phyloP scores from a whole-genome alignment of 2,797 vertebrate genomes.

The Masticophis lateralis region DNA sequence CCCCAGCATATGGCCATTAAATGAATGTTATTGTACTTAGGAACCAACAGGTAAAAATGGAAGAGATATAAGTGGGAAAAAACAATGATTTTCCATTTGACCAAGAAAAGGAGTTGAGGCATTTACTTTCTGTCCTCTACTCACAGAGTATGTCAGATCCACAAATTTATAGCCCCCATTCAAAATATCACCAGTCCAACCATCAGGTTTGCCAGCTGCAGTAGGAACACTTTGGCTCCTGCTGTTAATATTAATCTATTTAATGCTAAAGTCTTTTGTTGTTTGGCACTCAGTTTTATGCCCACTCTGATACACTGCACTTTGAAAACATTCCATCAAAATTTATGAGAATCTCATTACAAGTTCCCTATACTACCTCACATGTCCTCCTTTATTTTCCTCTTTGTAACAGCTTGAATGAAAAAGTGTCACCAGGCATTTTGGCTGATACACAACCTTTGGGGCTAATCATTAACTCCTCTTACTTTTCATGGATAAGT shows the following conservation, averaged over 20 bases:
- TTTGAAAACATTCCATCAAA: background rate
- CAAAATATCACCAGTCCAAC: background rate
- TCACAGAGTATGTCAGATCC: background rate
- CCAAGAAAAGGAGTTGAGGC: background rate
- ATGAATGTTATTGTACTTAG: background rate
- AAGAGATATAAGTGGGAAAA: background rate
- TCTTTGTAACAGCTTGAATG: background rate
- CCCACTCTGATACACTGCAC: background rate
- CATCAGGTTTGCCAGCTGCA: background rate
- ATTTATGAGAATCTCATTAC: background rate
- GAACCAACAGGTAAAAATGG: background rate
- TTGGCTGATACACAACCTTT: background rate
- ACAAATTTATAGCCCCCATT: background rate
- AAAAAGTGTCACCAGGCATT: background rate
- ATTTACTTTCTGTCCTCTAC: background rate
- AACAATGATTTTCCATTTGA: background rate
- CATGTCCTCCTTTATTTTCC: background rate
- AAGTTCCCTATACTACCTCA: background rate
- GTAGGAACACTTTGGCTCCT: background rate
- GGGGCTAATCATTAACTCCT: background rate
- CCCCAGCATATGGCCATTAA: background rate
- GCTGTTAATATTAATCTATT: background rate
- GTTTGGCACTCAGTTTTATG: background rate
- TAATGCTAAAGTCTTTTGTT: background rate
- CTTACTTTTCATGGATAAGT: background rate